phyloP scores from a whole-genome alignment of 2,888 invertebrate species.

The Nemapogon koenigi region DNA sequence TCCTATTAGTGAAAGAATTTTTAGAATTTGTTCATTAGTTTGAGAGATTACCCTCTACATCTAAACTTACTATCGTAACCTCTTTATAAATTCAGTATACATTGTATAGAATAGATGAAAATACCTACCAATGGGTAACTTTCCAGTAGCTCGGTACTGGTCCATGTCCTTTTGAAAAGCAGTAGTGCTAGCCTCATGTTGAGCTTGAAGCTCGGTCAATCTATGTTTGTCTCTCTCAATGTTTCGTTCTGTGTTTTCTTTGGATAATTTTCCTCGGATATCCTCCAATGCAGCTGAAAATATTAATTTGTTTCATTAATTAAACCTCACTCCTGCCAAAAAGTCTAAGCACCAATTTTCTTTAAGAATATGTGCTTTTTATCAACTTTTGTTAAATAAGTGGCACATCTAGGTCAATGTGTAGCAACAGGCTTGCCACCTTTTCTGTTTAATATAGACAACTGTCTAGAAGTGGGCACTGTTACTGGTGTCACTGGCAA shows the following conservation, averaged over 20 bases:
- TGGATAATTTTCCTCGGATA: conserved; percentile 35
- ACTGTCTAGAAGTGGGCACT: neutral
- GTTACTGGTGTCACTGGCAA: no score
- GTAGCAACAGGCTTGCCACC: no score
- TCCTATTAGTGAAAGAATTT: no score
- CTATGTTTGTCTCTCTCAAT: conserved; percentile 34
- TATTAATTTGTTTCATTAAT: neutral
- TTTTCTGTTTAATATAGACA: neutral
- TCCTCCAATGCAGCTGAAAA: conserved; percentile 44
- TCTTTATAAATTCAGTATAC: no score
- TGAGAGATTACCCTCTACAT: no score
- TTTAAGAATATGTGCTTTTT: no score
- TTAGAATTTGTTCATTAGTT: no score
- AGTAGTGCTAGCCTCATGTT: conserved; percentile 35
- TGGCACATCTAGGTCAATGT: no score
- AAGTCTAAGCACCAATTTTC: neutral
- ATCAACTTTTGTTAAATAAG: no score
- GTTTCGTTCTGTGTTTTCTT: conserved; percentile 32
- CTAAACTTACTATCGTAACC: no score
- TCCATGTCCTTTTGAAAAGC: conserved; percentile 50
- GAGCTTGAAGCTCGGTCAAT: conserved; percentile 38
- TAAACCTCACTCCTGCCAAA: neutral
- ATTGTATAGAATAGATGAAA: neutral
- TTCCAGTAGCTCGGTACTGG: conserved; percentile 38
- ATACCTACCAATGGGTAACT: conserved; percentile 22